Evolutionary conservation across 2,888 invertebrate genomes (phyloP), one percentile per base, ranked within the genome.

Genomic region (Coleophora deauratella): DNA sequence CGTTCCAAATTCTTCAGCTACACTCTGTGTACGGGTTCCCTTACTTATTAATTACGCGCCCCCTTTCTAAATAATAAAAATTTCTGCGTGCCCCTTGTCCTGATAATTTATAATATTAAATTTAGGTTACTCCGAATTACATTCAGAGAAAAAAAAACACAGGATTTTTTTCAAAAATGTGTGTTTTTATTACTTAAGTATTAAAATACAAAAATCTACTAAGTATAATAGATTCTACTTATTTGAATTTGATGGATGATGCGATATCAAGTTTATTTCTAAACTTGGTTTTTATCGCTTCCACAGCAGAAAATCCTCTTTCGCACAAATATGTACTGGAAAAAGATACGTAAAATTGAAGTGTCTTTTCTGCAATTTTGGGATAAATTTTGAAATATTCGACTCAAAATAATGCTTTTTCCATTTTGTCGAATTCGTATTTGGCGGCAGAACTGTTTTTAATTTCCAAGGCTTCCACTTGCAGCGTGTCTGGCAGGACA

Each of bases 371-470:
- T 44, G 45, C 44, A 40, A 27, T 38, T 33, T 30, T 45, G 40
- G 45, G 43, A 43, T 46, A 47, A 50, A 47, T 41, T 44, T 38
- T 42, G 39, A 47, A 40, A 45, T 47, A 45, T 45, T 45, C 45
- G n/a, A 45, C 45, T 46, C 46, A 50, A 37, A 46, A 48, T 43
- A 32, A 33, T 44, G 44, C 30, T 38, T 40, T 40, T 12, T 43
- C 41, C 45, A 45, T 45, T 35, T 45, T 45, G 37, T 48, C 44
- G 36, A 48, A 49, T 41, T 46, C 44, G 35, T 46, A 44, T 48
- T 48, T 34, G 43, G 45, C 41, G 44, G 46, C 44, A 37, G 43
- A 47, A 41, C 41, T 37, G 43, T 44, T 46, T 46, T 50, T 49
- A n/a, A 46, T 38, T 43, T 47, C 46, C 40, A 49, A 45, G 42